Evolutionary conservation across 2,888 invertebrate genomes (phyloP).

Genomic region (Scaeva pyrastri): DNA sequence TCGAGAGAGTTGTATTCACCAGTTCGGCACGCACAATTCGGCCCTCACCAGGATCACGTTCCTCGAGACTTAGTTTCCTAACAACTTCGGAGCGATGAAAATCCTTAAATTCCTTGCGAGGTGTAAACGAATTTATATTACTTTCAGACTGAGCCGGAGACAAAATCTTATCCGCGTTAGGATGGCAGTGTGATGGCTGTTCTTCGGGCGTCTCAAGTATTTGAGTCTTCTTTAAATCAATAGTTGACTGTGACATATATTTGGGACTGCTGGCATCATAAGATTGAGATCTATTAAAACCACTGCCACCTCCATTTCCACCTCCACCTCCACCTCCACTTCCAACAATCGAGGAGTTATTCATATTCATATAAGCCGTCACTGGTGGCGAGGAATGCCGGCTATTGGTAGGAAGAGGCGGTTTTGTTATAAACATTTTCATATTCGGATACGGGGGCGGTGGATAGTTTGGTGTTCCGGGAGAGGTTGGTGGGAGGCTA

Average conservation of each 20-base stretch:
- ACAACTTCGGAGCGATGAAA: conserved; percentile 77
- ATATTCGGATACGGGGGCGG: conserved; percentile 72
- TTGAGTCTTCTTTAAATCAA: conserved; percentile 83
- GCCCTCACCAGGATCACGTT: conserved; percentile 77
- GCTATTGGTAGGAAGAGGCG: conserved; percentile 79
- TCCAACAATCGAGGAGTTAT: conserved; percentile 60
- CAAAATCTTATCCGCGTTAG: conserved; percentile 76
- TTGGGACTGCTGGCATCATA: conserved; percentile 81
- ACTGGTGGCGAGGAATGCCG: conserved; percentile 82
- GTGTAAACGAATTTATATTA: conserved; percentile 77
- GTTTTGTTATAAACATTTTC: conserved; percentile 72
- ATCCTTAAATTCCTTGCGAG: conserved; percentile 74
- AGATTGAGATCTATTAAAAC: conserved; percentile 82
- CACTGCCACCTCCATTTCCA: conserved; percentile 36
- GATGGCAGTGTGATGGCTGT: conserved; percentile 41
- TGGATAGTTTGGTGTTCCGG: conserved; percentile 79
- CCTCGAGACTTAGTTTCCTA: conserved; percentile 77
- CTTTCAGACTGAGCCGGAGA: conserved; percentile 83
- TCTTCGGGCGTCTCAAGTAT: conserved; percentile 82
- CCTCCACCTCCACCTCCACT: conserved; percentile 11
- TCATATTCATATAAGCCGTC: conserved; percentile 76
- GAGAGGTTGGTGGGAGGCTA: conserved; percentile 79
- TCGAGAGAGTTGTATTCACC: conserved; percentile 81
- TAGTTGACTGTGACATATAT: conserved; percentile 82
- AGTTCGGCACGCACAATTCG: conserved; percentile 83